A percentile compares a stretch with the other conserved stretches of the same genome.
Conservation (phyloP, 2,113 vertebrate species). For the Macheiramphus alcinus region DNA sequence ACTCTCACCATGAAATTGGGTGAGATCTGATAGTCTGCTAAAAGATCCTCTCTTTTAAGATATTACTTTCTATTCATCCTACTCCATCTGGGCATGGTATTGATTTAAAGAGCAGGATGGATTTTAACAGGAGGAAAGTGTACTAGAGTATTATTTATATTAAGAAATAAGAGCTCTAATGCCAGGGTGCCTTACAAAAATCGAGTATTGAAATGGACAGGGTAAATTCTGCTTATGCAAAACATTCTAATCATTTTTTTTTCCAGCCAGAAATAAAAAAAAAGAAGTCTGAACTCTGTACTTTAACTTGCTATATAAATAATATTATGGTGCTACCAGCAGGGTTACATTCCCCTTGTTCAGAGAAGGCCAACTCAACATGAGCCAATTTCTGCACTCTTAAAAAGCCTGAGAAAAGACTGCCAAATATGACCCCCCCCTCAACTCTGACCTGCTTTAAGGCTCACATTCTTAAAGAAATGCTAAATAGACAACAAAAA, state of each 20-base stretch:
- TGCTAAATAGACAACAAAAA: neutral
- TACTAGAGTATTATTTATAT: neutral
- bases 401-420: neutral
- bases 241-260: constrained; percentile 41
- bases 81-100: neutral
- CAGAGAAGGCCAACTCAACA: constrained; percentile 1
- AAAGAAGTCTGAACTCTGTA: constrained; percentile 6
- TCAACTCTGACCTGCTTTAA: constrained; percentile 7
- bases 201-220: neutral
- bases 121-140: neutral
- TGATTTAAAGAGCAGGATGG: neutral
- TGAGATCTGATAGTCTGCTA: neutral
- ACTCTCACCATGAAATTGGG: neutral
- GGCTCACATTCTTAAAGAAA: neutral
- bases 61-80: neutral
- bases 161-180: constrained; percentile 1
- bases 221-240: constrained; percentile 30
- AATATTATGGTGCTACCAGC: constrained; percentile 7
- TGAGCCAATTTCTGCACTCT: neutral
- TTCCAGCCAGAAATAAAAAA: neutral
- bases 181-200: neutral
- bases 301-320: constrained; percentile 38
- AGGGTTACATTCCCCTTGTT: constrained; percentile 27
- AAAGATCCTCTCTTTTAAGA: neutral
- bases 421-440: neutral